These are phyloP conservation scores for Loxodonta africana DNA, from an alignment of 2,113 vertebrate genomes.

Conservation along the genomic window DNA sequence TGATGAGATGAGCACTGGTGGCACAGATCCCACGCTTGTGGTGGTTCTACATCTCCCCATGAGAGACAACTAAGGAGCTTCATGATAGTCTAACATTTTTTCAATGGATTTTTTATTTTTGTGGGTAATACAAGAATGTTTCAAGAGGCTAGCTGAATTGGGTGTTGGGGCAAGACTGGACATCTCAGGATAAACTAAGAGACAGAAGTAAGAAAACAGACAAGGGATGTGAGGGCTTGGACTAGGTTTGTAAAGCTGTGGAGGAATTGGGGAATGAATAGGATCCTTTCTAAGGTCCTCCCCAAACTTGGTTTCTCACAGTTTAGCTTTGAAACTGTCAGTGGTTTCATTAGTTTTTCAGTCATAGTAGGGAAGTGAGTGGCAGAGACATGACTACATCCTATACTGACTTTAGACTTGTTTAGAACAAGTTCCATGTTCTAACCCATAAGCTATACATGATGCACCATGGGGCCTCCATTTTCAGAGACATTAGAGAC, in stretches of 20 bases:
- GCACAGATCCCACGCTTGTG: neutral
- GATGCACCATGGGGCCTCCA: neutral
- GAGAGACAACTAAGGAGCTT: neutral
- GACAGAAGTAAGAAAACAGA: neutral
- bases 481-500: neutral
- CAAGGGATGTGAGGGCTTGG: neutral
- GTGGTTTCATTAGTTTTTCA: neutral
- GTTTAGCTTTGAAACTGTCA: neutral
- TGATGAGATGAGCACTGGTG: neutral
- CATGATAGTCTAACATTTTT: neutral
- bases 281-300: neutral
- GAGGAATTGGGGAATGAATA: neutral
- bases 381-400: neutral
- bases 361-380: neutral
- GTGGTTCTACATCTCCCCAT: neutral
- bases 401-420: neutral
- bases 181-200: slow-evolving; percentile 29
- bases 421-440: neutral
- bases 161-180: neutral
- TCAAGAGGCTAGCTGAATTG: neutral
- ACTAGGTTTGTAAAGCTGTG: neutral
- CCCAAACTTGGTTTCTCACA: neutral
- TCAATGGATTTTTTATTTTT: neutral
- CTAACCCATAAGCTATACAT: neutral
- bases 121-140: neutral